Evolutionary conservation across 2,797 vertebrate genomes (phyloP).

Genomic region (Mormyrops boulengeri): DNA sequence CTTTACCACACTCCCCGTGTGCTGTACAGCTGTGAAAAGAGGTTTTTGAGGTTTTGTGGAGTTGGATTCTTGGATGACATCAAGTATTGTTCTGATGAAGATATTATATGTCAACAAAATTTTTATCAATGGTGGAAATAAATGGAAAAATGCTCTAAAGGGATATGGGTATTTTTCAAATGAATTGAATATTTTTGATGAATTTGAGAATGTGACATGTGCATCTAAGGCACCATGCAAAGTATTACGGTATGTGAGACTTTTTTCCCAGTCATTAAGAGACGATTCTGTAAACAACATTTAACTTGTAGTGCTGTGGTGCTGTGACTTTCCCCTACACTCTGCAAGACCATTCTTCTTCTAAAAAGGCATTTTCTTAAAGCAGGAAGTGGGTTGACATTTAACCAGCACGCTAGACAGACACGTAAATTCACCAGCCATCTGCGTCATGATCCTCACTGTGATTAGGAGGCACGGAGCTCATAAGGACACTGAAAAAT

Average conservation of each 20-base stretch:
- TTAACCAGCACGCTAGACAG: background rate
- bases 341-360: background rate
- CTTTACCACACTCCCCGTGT: background rate
- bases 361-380: background rate
- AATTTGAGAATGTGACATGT: background rate
- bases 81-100: slow-evolving; percentile 26
- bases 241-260: background rate
- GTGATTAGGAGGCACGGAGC: background rate
- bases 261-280: background rate
- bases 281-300: background rate
- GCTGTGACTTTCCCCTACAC: background rate
- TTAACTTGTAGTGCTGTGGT: background rate
- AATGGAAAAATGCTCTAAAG: background rate
- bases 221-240: background rate
- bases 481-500: background rate
- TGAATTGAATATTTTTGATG: background rate
- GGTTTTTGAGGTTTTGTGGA: background rate
- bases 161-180: background rate
- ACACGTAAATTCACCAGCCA: background rate
- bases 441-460: background rate
- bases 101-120: slow-evolving; percentile 22
- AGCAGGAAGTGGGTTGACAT: background rate
- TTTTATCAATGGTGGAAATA: slow-evolving; percentile 23
- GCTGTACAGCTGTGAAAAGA: background rate
- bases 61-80: background rate